phyloP scores from a whole-genome alignment of 1,140 invertebrate genomes.

The Capitella teleta region DNA sequence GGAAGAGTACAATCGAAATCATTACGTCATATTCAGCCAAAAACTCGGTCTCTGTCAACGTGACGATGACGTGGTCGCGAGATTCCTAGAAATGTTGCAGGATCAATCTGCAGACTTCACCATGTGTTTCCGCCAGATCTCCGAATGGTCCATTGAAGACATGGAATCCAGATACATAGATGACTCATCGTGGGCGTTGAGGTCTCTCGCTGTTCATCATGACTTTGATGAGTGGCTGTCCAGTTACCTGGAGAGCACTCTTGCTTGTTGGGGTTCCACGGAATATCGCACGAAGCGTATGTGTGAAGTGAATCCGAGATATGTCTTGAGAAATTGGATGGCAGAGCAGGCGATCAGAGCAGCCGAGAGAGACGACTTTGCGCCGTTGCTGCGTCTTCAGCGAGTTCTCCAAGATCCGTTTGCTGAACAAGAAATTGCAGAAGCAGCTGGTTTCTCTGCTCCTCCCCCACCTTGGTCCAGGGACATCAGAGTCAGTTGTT shows the following conservation, averaged over 20 bases:
- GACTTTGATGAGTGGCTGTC: conserved; percentile 24
- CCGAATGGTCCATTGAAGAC: conserved; percentile 34
- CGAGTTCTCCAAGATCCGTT: conserved; percentile 21
- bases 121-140: conserved; percentile 50
- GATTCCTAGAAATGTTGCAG: conserved; percentile 51
- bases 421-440: conserved; percentile 37
- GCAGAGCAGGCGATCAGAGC: conserved; percentile 50
- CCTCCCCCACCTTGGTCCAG: conserved; percentile 48
- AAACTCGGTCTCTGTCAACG: conserved; percentile 22
- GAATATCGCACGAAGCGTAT: conserved; percentile 40
- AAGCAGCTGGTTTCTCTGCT: conserved; percentile 44
- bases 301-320: conserved; percentile 47
- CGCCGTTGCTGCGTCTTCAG: conserved; percentile 19
- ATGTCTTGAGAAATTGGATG: conserved; percentile 53
- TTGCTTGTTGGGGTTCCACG: conserved; percentile 19
- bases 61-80: conserved; percentile 43
- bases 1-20: conserved; percentile 18
- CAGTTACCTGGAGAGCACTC: conserved; percentile 24
- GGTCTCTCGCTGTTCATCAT: conserved; percentile 22
- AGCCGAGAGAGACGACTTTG: conserved; percentile 50
- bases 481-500: conserved; percentile 49
- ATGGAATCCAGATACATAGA: conserved; percentile 13
- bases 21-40: conserved; percentile 19
- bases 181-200: conserved; percentile 18
- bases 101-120: conserved; percentile 54